Conservation (phyloP, 2,797 vertebrate species). For the Diceros bicornis region DNA sequence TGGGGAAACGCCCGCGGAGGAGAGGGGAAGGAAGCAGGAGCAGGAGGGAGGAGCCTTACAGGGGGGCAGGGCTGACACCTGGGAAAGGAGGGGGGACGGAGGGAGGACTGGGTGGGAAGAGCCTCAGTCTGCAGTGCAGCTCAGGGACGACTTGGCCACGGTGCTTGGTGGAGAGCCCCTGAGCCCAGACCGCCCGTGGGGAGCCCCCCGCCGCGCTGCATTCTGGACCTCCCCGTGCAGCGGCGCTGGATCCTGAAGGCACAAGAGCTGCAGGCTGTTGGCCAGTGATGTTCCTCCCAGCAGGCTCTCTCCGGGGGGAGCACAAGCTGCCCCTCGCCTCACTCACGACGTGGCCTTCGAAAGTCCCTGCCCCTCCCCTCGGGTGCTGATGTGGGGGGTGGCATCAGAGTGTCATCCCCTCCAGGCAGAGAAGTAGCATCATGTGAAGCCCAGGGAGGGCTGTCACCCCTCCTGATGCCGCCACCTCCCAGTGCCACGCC, state of each 20-base stretch:
- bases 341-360: neutral
- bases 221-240: rapidly evolving
- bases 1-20: rapidly evolving
- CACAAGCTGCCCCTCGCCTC: neutral
- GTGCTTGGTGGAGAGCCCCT: rapidly evolving
- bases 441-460: neutral
- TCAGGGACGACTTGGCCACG: neutral
- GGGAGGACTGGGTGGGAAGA: rapidly evolving
- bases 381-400: neutral
- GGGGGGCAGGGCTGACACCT: neutral
- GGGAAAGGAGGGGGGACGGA: neutral
- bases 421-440: neutral
- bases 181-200: rapidly evolving
- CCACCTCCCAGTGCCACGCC: neutral
- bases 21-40: neutral
- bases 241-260: neutral
- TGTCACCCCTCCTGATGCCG: neutral
- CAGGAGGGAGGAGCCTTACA: neutral
- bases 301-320: neutral
- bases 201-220: rapidly evolving
- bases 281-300: neutral
- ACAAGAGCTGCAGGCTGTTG: neutral
- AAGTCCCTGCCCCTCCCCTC: rapidly evolving
- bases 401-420: neutral
- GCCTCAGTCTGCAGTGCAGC: neutral